These are phyloP conservation scores for Macrocentrus cingulum DNA, from an alignment of 1,140 invertebrate genomes.

Conservation along the genomic window DNA sequence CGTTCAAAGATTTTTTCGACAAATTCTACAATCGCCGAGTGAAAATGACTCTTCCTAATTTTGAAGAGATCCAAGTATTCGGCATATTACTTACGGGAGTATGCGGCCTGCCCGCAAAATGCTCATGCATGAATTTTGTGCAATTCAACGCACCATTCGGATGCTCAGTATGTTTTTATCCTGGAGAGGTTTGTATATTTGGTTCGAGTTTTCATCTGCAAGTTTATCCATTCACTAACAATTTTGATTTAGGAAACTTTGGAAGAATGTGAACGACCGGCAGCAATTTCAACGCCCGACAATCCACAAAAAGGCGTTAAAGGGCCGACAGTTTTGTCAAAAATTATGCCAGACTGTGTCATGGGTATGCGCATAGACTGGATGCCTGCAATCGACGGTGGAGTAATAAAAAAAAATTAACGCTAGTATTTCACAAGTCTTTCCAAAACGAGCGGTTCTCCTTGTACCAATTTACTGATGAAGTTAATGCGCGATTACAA, in stretches of 20 bases:
- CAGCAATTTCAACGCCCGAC: not conserved
- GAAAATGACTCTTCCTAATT: not conserved
- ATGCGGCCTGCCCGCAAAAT: too few species aligned
- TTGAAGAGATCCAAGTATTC: too few species aligned
- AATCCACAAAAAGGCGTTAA: slow-evolving; percentile 18
- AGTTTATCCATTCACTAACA: too few species aligned
- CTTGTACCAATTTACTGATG: slow-evolving; percentile 6
- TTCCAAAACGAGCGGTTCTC: slow-evolving; percentile 15
- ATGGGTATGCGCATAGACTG: slow-evolving; percentile 28
- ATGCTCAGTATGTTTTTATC: too few species aligned
- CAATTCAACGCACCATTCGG: too few species aligned
- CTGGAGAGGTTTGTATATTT: too few species aligned
- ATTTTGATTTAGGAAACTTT: too few species aligned
- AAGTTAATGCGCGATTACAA: slow-evolving; percentile 15
- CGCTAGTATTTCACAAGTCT: slow-evolving; percentile 24
- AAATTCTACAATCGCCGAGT: slow-evolving; percentile 15
- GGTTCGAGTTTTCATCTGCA: too few species aligned
- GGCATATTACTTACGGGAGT: too few species aligned
- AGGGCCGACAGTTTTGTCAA: slow-evolving; percentile 25
- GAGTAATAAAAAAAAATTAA: slow-evolving; percentile 28
- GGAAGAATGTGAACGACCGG: not conserved
- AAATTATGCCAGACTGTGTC: slow-evolving; percentile 31
- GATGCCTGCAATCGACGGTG: slow-evolving; percentile 29
- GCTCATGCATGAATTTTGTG: too few species aligned
- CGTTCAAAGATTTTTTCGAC: slow-evolving; percentile 6